Conservation (phyloP, 1,140 invertebrate species). For the Drosophila pruinosa region DNA sequence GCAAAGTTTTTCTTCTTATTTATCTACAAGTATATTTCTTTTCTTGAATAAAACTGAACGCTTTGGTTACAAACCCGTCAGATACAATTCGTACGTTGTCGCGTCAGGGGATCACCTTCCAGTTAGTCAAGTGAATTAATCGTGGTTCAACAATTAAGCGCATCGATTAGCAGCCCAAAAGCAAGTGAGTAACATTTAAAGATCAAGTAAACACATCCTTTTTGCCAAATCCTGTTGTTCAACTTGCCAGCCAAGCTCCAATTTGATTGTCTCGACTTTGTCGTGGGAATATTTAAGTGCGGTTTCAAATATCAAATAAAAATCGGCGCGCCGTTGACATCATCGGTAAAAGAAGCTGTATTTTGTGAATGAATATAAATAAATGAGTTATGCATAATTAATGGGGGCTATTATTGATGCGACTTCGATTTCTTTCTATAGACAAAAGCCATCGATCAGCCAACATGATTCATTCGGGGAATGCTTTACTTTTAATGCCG, state of each 20-base stretch:
- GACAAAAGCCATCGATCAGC: slow-evolving; percentile 13
- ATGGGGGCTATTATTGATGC: slow-evolving; percentile 21
- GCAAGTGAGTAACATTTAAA: background rate
- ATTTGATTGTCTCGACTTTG: background rate
- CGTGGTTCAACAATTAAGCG: background rate
- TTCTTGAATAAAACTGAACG: slow-evolving; percentile 53
- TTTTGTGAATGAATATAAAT: slow-evolving; percentile 22
- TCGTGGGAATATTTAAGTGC: slow-evolving; percentile 16
- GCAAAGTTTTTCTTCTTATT: slow-evolving; percentile 50
- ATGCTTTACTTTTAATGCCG: slow-evolving; percentile 2
- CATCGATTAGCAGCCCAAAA: no score
- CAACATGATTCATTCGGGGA: slow-evolving; percentile 31
- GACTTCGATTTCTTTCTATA: slow-evolving; percentile 32
- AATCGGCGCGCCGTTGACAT: slow-evolving; percentile 33
- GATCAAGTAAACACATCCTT: background rate
- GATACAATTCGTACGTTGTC: slow-evolving; percentile 52
- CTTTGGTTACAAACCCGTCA: slow-evolving; percentile 57
- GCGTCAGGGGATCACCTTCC: slow-evolving; percentile 27
- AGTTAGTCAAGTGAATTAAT: background rate
- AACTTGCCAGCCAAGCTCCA: background rate
- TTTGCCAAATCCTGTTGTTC: no score
- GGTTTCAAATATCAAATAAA: background rate
- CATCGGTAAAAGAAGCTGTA: slow-evolving; percentile 33
- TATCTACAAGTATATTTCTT: background rate
- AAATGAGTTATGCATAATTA: slow-evolving; percentile 44